Evolutionary conservation across 1,140 invertebrate species (phyloP).

Genomic region (Drosophila eugracilis): DNA sequence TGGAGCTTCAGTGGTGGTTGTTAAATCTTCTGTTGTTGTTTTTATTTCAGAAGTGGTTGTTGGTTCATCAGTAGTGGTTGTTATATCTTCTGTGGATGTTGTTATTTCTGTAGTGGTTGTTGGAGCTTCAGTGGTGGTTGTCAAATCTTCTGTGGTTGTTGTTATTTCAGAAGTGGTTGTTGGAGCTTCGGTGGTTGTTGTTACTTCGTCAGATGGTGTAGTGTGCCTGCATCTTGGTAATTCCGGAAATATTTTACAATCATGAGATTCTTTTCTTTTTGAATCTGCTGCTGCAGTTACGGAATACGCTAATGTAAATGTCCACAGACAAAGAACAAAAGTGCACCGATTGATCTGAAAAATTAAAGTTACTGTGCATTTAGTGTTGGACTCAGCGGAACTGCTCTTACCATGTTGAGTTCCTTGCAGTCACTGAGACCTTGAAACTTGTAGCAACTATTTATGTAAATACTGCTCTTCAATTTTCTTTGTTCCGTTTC

Average conservation of each 20-base stretch:
- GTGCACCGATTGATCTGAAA: neutral
- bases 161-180: neutral
- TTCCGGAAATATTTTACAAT: neutral
- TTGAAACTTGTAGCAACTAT: neutral
- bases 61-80: neutral
- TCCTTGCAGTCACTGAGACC: neutral
- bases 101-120: neutral
- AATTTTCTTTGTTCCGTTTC: constrained; percentile 2
- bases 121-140: neutral
- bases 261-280: no score
- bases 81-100: no score
- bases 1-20: neutral
- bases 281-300: neutral
- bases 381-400: neutral
- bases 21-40: neutral
- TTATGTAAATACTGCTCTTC: neutral
- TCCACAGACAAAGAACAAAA: neutral
- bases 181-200: neutral
- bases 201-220: neutral
- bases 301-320: neutral
- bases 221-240: neutral
- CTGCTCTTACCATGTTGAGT: constrained; percentile 17
- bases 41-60: neutral
- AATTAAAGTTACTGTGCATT: neutral
- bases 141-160: neutral